Conservation (phyloP, 2,797 vertebrate genomes). For the Enoplosus armatus region DNA sequence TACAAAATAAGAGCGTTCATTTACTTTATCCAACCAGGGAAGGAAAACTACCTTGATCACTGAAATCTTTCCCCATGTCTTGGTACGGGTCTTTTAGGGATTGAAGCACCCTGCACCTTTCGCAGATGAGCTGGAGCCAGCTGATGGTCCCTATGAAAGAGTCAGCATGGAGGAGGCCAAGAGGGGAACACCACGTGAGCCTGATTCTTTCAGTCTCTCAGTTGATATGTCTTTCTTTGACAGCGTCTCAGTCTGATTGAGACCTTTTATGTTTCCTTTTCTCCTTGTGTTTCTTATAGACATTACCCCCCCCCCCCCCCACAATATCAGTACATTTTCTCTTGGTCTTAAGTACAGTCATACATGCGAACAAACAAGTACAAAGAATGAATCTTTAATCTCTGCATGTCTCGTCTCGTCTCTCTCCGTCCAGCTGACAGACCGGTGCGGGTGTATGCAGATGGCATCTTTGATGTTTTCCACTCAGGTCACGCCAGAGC, state of each 20-base stretch:
- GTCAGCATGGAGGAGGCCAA: conserved; percentile 94
- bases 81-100: conserved; percentile 81
- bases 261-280: neutral
- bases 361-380: neutral
- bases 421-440: conserved; percentile 85
- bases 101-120: conserved; percentile 94
- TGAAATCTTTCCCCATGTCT: conserved; percentile 11
- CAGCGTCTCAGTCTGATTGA: neutral
- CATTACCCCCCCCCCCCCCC: neutral
- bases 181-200: conserved; percentile 94
- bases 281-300: neutral
- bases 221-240: neutral
- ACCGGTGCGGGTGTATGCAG: conserved; percentile 96
- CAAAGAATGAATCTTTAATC: neutral
- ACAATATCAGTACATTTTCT: neutral
- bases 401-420: neutral
- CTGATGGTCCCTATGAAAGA: conserved; percentile 88
- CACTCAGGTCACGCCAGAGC: conserved; percentile 98
- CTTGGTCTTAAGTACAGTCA: neutral
- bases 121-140: conserved; percentile 92
- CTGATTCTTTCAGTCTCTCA: neutral
- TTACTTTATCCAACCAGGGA: neutral
- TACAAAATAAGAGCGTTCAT: neutral
- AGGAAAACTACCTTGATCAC: neutral
- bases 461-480: conserved; percentile 98